Percentiles rank a stretch among this genome's conserved stretches.
Evolutionary conservation across 2,797 vertebrate species (phyloP).

Genomic region (Malurus leucopterus): DNA sequence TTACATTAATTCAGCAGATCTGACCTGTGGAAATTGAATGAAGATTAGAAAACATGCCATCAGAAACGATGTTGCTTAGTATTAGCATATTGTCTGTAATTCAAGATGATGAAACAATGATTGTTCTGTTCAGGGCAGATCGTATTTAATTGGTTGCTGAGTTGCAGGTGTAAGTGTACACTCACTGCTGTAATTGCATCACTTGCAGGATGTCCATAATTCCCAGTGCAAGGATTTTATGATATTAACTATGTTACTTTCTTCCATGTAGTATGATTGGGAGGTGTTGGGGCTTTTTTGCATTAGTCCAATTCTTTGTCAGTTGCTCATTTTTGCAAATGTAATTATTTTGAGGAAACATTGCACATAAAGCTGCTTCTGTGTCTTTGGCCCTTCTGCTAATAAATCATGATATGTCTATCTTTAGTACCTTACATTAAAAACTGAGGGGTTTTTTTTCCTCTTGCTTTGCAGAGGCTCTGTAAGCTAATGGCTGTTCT

Average conservation of each 20-base stretch:
- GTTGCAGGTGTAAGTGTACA: not conserved
- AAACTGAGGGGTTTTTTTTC: not conserved
- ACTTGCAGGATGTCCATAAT: not conserved
- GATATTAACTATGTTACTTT: not conserved
- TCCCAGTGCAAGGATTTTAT: not conserved
- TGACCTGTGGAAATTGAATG: not conserved
- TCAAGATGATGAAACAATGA: not conserved
- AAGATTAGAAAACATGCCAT: not conserved
- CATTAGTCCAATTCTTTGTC: not conserved
- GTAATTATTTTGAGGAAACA: not conserved
- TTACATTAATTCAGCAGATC: not conserved
- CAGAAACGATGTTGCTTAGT: not conserved
- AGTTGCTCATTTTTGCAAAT: not conserved
- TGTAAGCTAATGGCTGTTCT: not conserved
- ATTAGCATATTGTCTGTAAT: not conserved
- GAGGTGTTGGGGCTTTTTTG: not conserved
- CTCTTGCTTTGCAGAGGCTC: not conserved
- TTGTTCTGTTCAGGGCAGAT: not conserved
- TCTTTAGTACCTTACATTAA: not conserved
- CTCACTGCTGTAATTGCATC: not conserved
- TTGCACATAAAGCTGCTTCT: not conserved
- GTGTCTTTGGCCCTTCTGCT: not conserved
- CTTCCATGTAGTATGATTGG: not conserved
- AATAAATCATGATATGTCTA: not conserved
- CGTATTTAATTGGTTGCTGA: not conserved